Evolutionary conservation across 2,113 vertebrate genomes (phyloP), one percentile per base, ranked within the genome.

Genomic region (Urocitellus parryii): DNA sequence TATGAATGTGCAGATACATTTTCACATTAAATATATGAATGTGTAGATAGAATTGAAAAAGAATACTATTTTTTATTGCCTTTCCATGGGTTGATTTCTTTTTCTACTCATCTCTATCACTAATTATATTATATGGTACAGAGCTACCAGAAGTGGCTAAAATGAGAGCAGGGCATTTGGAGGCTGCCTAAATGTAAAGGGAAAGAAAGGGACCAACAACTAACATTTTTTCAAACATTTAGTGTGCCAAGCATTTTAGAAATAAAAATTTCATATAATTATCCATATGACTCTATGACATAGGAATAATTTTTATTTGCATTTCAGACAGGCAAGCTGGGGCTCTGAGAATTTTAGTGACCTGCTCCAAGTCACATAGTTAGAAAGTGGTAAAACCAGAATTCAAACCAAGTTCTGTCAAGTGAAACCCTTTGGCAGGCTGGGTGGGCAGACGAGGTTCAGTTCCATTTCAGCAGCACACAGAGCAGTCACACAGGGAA

Each of bases 391-490:
- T 87, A 91, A 96, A 91, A 87, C 76, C 80, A 91, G 61, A 95
- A 96, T 95, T 95, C 94, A 96, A 85, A 79, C 27, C 7, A 9
- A 94, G 81, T 90, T 82, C 32, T 94, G n/a, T 78, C 78, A 96
- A 88, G 78, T 74, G 85, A 96, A 96, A 91, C 77, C 63, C 48
- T 76, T 88, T 81, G n/a, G 67, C 77, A 88, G 8, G 51, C 37
- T 77, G 63, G 32, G 39, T 72, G 87, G 39, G 73, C 8, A 2
- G 77, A 89, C 0, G 0, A 88, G 56, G 56, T 72, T 96, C 88
- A 92, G 74, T 92, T 96, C 70, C 70, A 72, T 83, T 97, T 88
- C 81, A 96, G 80, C 25, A 82, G 37, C 42, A 95, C 93, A 91
- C 58, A 77, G 88, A 95, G 67, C 79, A 90, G 90, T 91, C 78